These are phyloP conservation scores for Silurus lanzhouensis DNA, from an alignment of 2,797 vertebrate genomes.

Conservation along the genomic window DNA sequence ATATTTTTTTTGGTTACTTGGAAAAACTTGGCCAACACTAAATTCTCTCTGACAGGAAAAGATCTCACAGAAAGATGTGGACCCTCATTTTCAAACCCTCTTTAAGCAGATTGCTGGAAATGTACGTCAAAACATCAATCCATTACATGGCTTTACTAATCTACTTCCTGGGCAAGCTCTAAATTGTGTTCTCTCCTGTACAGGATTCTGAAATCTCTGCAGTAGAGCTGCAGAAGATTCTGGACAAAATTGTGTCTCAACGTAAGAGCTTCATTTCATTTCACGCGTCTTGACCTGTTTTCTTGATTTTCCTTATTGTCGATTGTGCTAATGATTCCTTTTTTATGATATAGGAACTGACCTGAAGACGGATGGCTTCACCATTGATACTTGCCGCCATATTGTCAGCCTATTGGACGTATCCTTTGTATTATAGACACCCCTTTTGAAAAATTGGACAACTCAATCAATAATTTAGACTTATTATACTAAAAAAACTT, in stretches of 20 bases:
- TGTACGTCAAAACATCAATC: constrained; percentile 69
- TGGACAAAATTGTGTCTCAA: constrained; percentile 82
- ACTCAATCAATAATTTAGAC: not conserved
- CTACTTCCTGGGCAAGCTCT: not conserved
- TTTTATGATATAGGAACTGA: constrained; percentile 64
- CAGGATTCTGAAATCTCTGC: constrained; percentile 86
- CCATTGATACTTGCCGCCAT: constrained; percentile 70
- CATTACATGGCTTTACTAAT: not conserved
- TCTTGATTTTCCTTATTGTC: not conserved
- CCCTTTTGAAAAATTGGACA: not conserved
- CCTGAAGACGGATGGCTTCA: constrained; percentile 74
- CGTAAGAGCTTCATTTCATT: constrained; percentile 70
- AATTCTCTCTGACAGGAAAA: constrained; percentile 67
- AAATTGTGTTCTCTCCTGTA: not conserved
- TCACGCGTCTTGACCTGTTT: not conserved
- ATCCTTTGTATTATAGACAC: constrained; percentile 63
- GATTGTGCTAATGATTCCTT: not conserved
- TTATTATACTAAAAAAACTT: not conserved
- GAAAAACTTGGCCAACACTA: not conserved
- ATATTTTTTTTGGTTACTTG: not conserved
- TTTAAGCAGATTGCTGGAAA: constrained; percentile 84
- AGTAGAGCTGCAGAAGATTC: constrained; percentile 80
- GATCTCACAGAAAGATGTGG: constrained; percentile 79
- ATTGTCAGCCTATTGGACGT: constrained; percentile 78
- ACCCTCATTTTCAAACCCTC: constrained; percentile 80